Percentiles rank a stretch among this genome's conserved stretches.
These are phyloP conservation scores for Ceramica pisi DNA, from an alignment of 2,888 invertebrate genomes.

Conservation along the genomic window DNA sequence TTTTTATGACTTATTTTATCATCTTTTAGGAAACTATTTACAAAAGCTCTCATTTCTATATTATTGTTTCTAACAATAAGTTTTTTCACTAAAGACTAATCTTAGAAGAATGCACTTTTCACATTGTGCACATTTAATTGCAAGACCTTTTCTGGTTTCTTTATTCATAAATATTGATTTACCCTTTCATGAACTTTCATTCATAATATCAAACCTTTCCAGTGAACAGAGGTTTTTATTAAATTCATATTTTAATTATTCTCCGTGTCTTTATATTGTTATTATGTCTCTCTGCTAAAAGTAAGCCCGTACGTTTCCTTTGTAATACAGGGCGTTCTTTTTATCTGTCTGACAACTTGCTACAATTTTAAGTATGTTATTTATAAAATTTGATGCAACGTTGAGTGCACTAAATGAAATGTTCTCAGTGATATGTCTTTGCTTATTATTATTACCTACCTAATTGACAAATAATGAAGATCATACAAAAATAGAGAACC, in stretches of 20 bases:
- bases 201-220: neutral
- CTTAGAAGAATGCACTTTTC: slow-evolving; percentile 3
- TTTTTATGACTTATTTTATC: slow-evolving; percentile 3
- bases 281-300: slow-evolving; percentile 3
- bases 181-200: neutral
- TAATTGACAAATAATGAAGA: slow-evolving; percentile 77
- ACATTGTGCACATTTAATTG: neutral
- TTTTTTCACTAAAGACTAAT: neutral
- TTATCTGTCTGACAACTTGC: neutral
- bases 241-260: neutral
- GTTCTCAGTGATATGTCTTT: slow-evolving; percentile 76
- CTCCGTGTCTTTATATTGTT: neutral
- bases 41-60: slow-evolving; percentile 69
- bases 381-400: slow-evolving; percentile 9
- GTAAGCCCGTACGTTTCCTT: neutral
- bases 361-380: neutral
- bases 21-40: slow-evolving; percentile 66
- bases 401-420: slow-evolving; percentile 23
- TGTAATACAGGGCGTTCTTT: neutral
- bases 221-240: neutral
- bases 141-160: neutral
- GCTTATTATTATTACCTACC: slow-evolving; percentile 66
- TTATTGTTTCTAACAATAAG: slow-evolving; percentile 24
- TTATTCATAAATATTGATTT: neutral
- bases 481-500: slow-evolving; percentile 77